Base-by-base conservation (phyloP, 2,888 invertebrate species). In the Lasioglossum malachurum region DNA sequence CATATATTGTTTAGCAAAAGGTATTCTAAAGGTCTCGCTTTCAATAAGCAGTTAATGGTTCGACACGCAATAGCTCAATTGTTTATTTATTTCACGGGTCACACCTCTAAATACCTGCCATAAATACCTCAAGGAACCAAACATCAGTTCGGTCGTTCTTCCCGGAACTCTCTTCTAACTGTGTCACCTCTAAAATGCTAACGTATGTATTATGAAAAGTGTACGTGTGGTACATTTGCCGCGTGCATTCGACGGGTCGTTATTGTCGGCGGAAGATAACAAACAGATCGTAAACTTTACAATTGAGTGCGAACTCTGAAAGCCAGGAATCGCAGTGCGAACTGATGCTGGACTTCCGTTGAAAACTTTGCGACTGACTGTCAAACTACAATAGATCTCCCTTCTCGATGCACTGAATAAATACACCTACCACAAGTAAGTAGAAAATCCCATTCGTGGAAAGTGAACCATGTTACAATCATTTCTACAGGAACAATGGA, bases 271-370 rank as follows among this genome's bases (percentile, higher is more conserved):
- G 64, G 78, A 77, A 74, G 76, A 84, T 84, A 88, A 81, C 87
- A 88, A 87, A 87, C 84, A 80, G 67, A 87, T 87, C 82, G 88
- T 88, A 87, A 88, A 87, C 72, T 81, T 80, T 72, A 76, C 75
- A 78, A 87, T 78, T 72, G 86, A 80, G 75, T 72, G 86, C 57
- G 49, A 76, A 76, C 72, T 57, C 60, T 71, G 60, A 41, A 74
- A 82, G 60, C 35, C 49, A 53, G 35, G 53, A 75, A 64, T 74
- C 35, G 74, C 35, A 64, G 44, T 31, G 69, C 31, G 44, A 67
- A 57, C 64, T 77, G 64, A 74, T 76, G 49, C 31, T 73, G 49
- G 44, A 77, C 57, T 72, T 44, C 35, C 31, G 41, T 73, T 53
- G 49, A 60, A 72, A 72, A 60, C 27, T 73, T 82, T 49, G 46